phyloP scores from a whole-genome alignment of 2,113 vertebrate genomes.

The Scomber japonicus region DNA sequence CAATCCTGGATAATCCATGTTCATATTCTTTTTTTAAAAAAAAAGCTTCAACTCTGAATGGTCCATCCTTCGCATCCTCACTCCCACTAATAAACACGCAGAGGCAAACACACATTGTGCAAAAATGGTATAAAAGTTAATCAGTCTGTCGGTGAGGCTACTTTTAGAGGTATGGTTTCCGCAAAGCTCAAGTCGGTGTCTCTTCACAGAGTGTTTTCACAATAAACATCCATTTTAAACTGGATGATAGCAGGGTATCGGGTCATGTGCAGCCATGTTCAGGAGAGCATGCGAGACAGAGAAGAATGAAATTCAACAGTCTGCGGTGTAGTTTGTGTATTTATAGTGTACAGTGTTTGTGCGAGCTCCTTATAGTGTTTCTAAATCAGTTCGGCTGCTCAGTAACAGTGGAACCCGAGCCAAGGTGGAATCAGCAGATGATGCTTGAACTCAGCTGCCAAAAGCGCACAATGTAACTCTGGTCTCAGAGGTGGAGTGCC shows the following conservation, averaged over 20 bases:
- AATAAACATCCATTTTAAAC: conserved; percentile 39
- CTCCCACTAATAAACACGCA: not conserved
- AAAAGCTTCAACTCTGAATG: not conserved
- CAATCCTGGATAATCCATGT: conserved; percentile 1
- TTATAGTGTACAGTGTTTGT: conserved; percentile 55
- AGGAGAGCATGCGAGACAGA: not conserved
- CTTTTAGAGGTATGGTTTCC: conserved; percentile 67
- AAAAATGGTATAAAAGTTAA: conserved; percentile 61
- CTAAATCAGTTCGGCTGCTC: conserved; percentile 55
- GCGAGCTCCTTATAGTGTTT: conserved; percentile 36
- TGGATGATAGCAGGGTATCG: not conserved
- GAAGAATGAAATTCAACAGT: conserved; percentile 33
- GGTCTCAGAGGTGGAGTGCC: conserved; percentile 4
- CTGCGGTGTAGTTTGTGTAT: conserved; percentile 56
- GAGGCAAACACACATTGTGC: conserved; percentile 39
- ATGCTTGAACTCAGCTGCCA: conserved; percentile 48
- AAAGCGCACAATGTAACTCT: conserved; percentile 12
- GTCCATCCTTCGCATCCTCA: not conserved
- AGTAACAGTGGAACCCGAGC: conserved; percentile 49
- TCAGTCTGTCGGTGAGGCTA: conserved; percentile 50
- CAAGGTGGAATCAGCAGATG: conserved; percentile 64
- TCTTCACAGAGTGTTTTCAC: conserved; percentile 33
- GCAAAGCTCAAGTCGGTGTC: conserved; percentile 13
- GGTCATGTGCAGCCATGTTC: not conserved
- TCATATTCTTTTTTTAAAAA: conserved; percentile 6